phyloP scores from a whole-genome alignment of 30 jellyfish, hydroid and myxozoan genomes.

The Aurelia coerulea region DNA sequence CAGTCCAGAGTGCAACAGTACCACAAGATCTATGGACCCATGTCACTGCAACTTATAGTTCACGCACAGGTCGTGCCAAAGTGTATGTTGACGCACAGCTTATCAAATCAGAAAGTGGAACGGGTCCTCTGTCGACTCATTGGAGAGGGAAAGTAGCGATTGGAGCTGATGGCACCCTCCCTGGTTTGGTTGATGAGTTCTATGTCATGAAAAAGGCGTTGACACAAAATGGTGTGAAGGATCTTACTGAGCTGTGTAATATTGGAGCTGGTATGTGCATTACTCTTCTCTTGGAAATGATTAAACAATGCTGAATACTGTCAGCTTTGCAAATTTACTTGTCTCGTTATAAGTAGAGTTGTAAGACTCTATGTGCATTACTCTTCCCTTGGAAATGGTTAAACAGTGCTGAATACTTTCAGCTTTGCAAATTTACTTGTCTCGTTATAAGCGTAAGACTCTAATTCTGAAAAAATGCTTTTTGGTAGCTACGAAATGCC shows the following conservation, averaged over 20 bases:
- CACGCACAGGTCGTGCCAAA: slow-evolving; percentile 87
- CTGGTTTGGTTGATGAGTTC: slow-evolving; percentile 97
- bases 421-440: no score
- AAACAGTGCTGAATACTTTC: no score
- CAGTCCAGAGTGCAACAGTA: slow-evolving; percentile 86
- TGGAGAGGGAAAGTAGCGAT: slow-evolving; percentile 93
- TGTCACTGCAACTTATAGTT: slow-evolving; percentile 90
- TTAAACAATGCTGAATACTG: background rate
- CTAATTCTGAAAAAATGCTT: no score
- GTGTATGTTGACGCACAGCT: slow-evolving; percentile 89
- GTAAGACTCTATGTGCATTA: background rate
- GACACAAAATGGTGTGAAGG: slow-evolving; percentile 77
- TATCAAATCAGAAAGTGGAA: slow-evolving; percentile 82
- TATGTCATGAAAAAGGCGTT: slow-evolving; percentile 85
- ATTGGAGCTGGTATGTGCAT: slow-evolving; percentile 66
- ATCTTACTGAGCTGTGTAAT: slow-evolving; percentile 91
- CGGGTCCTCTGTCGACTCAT: slow-evolving; percentile 84
- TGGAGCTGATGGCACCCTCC: slow-evolving; percentile 94
- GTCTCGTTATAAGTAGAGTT: background rate
- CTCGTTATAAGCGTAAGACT: no score
- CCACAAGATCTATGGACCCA: slow-evolving; percentile 99
- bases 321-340: no score
- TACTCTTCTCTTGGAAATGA: no score
- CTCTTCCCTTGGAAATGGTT: no score
- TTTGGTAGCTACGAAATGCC: no score